These are phyloP conservation scores for Meiosimyza decipiens DNA, from an alignment of 2,888 invertebrate genomes.

Conservation along the genomic window DNA sequence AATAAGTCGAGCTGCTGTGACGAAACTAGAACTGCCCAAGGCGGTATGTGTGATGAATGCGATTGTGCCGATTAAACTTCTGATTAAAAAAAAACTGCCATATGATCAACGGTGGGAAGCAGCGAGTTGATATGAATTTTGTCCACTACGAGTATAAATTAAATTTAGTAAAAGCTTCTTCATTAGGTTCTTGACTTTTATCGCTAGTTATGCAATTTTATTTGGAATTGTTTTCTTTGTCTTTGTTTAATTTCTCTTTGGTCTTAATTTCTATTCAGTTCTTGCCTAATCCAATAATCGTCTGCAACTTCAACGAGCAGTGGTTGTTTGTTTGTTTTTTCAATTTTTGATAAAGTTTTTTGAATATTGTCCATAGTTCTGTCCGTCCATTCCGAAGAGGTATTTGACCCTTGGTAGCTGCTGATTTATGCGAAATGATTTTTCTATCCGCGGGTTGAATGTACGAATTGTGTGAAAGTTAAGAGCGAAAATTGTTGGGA, in stretches of 20 bases:
- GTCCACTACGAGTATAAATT: neutral
- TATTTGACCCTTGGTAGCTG: constrained; percentile 20
- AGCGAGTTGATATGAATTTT: neutral
- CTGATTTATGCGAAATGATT: constrained; percentile 26
- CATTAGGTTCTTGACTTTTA: neutral
- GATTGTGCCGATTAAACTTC: constrained; percentile 11
- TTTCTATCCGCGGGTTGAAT: constrained; percentile 36
- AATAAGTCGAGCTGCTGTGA: constrained; percentile 17
- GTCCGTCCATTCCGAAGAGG: neutral
- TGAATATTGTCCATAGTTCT: neutral
- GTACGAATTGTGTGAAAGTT: constrained; percentile 38
- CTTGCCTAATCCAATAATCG: constrained; percentile 8
- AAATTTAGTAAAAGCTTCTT: neutral
- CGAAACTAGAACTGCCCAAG: constrained; percentile 21
- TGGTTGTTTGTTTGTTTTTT: constrained; percentile 6
- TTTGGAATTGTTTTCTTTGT: neutral
- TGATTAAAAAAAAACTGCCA: neutral
- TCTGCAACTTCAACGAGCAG: constrained; percentile 11
- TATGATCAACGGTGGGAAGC: neutral
- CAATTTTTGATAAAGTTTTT: constrained; percentile 4
- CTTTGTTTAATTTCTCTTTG: neutral
- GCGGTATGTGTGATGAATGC: constrained; percentile 24
- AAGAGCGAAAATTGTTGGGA: neutral
- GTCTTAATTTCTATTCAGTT: neutral
- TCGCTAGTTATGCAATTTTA: constrained; percentile 1